These are phyloP conservation scores for Melangyna quadrimaculata DNA, from an alignment of 2,888 invertebrate genomes.

Conservation along the genomic window DNA sequence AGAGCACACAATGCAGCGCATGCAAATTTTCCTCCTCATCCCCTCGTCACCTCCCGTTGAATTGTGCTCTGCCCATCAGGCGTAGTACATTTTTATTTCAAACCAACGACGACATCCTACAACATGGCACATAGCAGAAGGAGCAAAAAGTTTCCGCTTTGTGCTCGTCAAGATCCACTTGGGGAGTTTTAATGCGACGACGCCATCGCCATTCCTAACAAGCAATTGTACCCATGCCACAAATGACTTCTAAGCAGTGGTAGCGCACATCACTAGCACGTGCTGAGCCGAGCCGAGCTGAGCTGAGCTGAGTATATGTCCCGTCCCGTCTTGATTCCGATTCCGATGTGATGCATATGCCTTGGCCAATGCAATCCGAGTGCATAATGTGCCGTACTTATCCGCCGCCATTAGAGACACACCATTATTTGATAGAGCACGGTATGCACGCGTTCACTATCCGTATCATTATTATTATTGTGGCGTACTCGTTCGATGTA, in stretches of 20 bases:
- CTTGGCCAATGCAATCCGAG: slow-evolving; percentile 69
- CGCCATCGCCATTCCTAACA: slow-evolving; percentile 62
- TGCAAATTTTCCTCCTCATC: slow-evolving; percentile 48
- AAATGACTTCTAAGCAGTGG: slow-evolving; percentile 64
- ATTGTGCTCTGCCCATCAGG: slow-evolving; percentile 37
- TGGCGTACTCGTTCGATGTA: slow-evolving; percentile 67
- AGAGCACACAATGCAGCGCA: slow-evolving; percentile 28
- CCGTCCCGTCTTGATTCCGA: neutral
- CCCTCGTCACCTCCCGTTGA: slow-evolving; percentile 13
- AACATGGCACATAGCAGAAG: slow-evolving; percentile 14
- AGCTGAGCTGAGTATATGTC: slow-evolving; percentile 26
- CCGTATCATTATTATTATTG: slow-evolving; percentile 72
- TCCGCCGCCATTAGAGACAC: slow-evolving; percentile 71
- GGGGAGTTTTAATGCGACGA: slow-evolving; percentile 67
- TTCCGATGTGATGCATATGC: slow-evolving; percentile 42
- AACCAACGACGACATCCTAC: slow-evolving; percentile 25
- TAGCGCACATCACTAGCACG: slow-evolving; percentile 68
- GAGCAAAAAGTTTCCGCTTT: slow-evolving; percentile 47
- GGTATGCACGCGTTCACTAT: slow-evolving; percentile 71
- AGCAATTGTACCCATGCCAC: slow-evolving; percentile 62
- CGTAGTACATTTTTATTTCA: slow-evolving; percentile 38
- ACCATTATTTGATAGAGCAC: slow-evolving; percentile 71
- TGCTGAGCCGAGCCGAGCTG: slow-evolving; percentile 34
- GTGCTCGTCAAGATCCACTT: slow-evolving; percentile 65
- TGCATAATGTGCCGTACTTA: slow-evolving; percentile 70